phyloP scores from a whole-genome alignment of 1,140 invertebrate genomes.

The Onthophagus taurus region DNA sequence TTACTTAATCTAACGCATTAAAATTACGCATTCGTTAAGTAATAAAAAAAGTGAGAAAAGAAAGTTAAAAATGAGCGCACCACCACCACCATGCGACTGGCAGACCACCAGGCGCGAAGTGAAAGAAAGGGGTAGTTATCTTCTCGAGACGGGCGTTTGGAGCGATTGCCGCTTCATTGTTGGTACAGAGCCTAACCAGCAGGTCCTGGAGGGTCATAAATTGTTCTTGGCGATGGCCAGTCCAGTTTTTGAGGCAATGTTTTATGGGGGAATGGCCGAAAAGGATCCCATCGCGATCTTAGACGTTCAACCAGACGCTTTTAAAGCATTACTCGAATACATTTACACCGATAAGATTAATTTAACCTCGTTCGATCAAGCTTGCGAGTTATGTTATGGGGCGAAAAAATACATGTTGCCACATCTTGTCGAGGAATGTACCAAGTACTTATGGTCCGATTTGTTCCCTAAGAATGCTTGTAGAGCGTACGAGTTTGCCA shows the following conservation, averaged over 20 bases:
- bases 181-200: slow-evolving; percentile 64
- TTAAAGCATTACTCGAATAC: slow-evolving; percentile 65
- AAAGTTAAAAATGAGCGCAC: slow-evolving; percentile 18
- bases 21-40: too few species aligned
- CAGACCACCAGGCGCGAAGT: slow-evolving; percentile 59
- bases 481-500: slow-evolving; percentile 74
- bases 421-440: slow-evolving; percentile 69
- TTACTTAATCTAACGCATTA: too few species aligned
- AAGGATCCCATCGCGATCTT: slow-evolving; percentile 65
- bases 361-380: slow-evolving; percentile 69
- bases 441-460: slow-evolving; percentile 68
- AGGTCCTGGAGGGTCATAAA: slow-evolving; percentile 66
- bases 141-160: slow-evolving; percentile 67
- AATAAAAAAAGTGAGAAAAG: too few species aligned
- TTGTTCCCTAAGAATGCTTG: slow-evolving; percentile 70
- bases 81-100: slow-evolving; percentile 52
- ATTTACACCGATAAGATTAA: slow-evolving; percentile 74
- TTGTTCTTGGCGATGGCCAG: slow-evolving; percentile 74
- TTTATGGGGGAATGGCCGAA: slow-evolving; percentile 62
- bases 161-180: slow-evolving; percentile 73
- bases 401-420: slow-evolving; percentile 84
- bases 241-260: slow-evolving; percentile 74
- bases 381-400: slow-evolving; percentile 75
- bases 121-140: slow-evolving; percentile 56
- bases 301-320: slow-evolving; percentile 77